Conservation (phyloP, 2,888 invertebrate species). For the Ectropis crepuscularia region DNA sequence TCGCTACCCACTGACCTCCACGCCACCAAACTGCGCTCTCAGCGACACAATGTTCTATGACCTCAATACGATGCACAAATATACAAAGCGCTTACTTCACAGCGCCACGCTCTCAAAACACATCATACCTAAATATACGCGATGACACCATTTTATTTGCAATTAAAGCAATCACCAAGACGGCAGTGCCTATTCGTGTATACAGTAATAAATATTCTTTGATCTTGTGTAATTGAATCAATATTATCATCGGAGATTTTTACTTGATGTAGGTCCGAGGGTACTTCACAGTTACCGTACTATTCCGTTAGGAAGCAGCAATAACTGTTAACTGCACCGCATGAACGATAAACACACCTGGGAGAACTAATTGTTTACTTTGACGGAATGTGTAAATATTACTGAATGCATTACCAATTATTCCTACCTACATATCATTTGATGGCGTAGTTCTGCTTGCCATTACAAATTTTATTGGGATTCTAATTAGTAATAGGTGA, state of each 20-base stretch:
- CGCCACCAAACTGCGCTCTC: slow-evolving; percentile 62
- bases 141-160: slow-evolving; percentile 35
- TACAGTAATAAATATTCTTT: not conserved
- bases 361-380: slow-evolving; percentile 26
- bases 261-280: slow-evolving; percentile 7
- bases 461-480: no score
- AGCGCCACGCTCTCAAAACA: slow-evolving; percentile 27
- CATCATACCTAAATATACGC: slow-evolving; percentile 43
- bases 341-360: slow-evolving; percentile 33
- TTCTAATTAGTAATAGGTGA: no score
- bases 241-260: not conserved
- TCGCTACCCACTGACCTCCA: slow-evolving; percentile 56
- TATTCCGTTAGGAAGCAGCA: slow-evolving; percentile 41
- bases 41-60: slow-evolving; percentile 59
- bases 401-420: not conserved
- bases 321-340: slow-evolving; percentile 41
- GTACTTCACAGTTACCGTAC: slow-evolving; percentile 24
- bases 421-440: not conserved
- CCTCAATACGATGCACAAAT: slow-evolving; percentile 52
- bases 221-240: no score
- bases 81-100: slow-evolving; percentile 27
- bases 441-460: not conserved
- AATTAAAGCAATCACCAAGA: slow-evolving; percentile 21
- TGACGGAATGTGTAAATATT: slow-evolving; percentile 6
- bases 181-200: slow-evolving; percentile 3